A percentile compares a stretch with the other conserved stretches of the same genome.
Evolutionary conservation across 2,113 vertebrate genomes (phyloP).

Genomic region (Aplodontia rufa): DNA sequence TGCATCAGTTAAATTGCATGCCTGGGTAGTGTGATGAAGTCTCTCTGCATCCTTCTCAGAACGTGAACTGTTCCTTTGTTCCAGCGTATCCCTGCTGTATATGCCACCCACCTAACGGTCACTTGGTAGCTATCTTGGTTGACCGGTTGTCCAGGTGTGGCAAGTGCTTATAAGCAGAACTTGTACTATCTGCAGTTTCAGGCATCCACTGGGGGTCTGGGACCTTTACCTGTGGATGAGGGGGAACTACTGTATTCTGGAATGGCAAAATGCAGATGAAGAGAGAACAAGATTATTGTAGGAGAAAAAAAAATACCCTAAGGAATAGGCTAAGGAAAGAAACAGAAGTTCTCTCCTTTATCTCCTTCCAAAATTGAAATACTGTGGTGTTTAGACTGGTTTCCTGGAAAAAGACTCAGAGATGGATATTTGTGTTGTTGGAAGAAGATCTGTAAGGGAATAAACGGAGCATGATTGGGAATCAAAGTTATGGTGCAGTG

Average conservation of each 20-base stretch:
- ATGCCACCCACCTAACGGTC: not conserved
- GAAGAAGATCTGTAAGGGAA: not conserved
- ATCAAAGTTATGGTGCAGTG: not conserved
- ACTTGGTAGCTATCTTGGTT: not conserved
- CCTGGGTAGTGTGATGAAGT: not conserved
- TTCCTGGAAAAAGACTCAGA: not conserved
- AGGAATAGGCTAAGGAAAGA: not conserved
- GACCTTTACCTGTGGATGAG: not conserved
- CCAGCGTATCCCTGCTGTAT: not conserved
- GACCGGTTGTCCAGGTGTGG: not conserved
- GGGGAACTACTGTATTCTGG: not conserved
- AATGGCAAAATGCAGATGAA: not conserved
- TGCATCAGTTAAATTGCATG: not conserved
- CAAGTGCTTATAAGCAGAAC: not conserved
- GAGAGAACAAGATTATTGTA: not conserved
- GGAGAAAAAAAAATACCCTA: not conserved
- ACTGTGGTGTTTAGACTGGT: not conserved
- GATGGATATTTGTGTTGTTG: not conserved
- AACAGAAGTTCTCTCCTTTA: not conserved
- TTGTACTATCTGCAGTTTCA: not conserved
- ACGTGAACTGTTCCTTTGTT: not conserved
- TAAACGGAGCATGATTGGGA: not conserved
- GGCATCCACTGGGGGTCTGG: not conserved
- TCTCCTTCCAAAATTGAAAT: not conserved
- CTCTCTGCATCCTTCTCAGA: not conserved